Evolutionary conservation across 2,113 vertebrate species (phyloP).

Genomic region (Oreochromis aureus): DNA sequence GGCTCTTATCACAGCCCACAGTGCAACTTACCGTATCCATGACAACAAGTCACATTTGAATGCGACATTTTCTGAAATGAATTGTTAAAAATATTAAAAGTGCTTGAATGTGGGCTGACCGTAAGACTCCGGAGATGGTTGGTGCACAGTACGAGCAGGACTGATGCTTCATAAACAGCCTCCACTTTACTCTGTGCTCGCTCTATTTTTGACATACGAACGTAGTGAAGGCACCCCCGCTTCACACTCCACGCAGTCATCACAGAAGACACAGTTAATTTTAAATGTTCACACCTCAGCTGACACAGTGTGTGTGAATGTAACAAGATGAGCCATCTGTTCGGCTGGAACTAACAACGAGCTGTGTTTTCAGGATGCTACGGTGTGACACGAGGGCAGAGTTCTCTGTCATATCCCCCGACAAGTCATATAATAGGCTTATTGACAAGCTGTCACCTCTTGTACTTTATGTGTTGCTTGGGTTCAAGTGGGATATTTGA

Average conservation of each 20-base stretch:
- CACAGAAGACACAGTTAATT: not conserved
- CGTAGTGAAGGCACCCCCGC: not conserved
- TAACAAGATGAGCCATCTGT: not conserved
- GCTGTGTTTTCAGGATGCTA: not conserved
- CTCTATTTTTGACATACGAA: not conserved
- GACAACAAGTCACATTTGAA: not conserved
- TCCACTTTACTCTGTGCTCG: not conserved
- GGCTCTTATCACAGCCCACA: not conserved
- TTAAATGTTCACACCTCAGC: not conserved
- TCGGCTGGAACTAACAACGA: not conserved
- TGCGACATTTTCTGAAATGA: not conserved
- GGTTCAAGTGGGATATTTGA: constrained; percentile 34
- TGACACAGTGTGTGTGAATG: not conserved
- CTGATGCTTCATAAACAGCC: not conserved
- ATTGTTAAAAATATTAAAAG: not conserved
- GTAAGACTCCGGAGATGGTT: not conserved
- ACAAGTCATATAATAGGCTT: constrained; percentile 54
- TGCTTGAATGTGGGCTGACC: not conserved
- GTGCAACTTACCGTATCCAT: not conserved
- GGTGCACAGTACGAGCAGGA: not conserved
- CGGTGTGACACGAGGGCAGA: constrained; percentile 2
- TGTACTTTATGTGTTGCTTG: constrained; percentile 27
- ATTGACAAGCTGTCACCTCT: constrained; percentile 58
- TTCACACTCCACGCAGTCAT: not conserved
- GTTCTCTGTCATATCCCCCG: constrained; percentile 34